phyloP scores from a whole-genome alignment of 2,113 vertebrate species.

The Natator depressus region DNA sequence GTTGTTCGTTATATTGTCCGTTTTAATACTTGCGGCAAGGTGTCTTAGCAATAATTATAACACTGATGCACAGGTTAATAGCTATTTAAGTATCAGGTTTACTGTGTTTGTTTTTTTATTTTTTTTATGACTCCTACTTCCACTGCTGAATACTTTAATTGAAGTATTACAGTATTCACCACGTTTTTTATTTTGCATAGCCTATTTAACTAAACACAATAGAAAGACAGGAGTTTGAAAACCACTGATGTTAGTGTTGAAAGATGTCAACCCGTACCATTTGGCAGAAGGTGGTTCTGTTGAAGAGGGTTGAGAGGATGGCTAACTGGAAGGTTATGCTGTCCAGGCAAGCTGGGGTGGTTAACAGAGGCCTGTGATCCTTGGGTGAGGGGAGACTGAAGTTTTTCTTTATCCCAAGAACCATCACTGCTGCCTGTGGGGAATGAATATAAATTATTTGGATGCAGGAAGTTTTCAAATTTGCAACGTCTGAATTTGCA shows the following conservation, averaged over 20 bases:
- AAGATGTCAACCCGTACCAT: constrained; percentile 79
- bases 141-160: constrained; percentile 18
- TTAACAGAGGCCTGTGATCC: constrained; percentile 77
- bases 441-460: constrained; percentile 81
- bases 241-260: constrained; percentile 64
- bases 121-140: constrained; percentile 21
- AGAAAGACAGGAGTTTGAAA: constrained; percentile 47
- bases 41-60: constrained; percentile 18
- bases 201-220: constrained; percentile 51
- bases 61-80: constrained; percentile 29
- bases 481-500: constrained; percentile 59
- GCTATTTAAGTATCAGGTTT: constrained; percentile 36
- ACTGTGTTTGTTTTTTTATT: neutral
- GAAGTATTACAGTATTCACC: neutral
- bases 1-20: neutral
- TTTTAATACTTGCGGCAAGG: constrained; percentile 9
- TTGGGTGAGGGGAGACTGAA: constrained; percentile 75
- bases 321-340: constrained; percentile 77
- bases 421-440: constrained; percentile 82
- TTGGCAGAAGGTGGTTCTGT: constrained; percentile 81
- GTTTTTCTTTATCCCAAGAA: constrained; percentile 84
- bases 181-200: constrained; percentile 22
- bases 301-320: constrained; percentile 82
- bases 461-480: constrained; percentile 71
- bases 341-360: constrained; percentile 75